These are phyloP conservation scores for Albula glossodonta DNA, from an alignment of 2,113 vertebrate species.

Conservation along the genomic window DNA sequence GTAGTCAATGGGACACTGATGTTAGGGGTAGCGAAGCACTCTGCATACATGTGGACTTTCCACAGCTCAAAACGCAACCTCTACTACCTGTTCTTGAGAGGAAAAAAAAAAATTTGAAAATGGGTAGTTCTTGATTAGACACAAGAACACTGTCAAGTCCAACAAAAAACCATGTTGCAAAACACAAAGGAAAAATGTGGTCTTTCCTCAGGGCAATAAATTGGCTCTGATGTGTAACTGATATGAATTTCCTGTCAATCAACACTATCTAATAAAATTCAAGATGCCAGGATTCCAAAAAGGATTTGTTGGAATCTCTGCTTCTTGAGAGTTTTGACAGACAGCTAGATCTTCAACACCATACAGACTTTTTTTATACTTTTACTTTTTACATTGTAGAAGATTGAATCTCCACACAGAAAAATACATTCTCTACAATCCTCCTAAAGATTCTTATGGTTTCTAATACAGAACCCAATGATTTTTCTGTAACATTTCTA, in stretches of 20 bases:
- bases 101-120: neutral
- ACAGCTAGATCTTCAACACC: neutral
- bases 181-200: neutral
- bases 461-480: neutral
- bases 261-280: neutral
- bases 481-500: neutral
- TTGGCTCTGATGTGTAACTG: neutral
- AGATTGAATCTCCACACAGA: neutral
- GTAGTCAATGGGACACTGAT: neutral
- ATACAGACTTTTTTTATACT: neutral
- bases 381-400: neutral
- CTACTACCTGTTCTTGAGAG: neutral
- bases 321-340: neutral
- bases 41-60: neutral
- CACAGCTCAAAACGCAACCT: neutral
- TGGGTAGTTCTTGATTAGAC: neutral
- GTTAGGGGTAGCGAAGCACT: too few relatives aligned
- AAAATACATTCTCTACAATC: neutral
- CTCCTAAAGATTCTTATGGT: neutral
- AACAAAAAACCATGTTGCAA: neutral
- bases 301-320: neutral
- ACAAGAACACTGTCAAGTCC: neutral
- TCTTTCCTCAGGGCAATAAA: neutral
- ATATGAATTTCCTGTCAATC: neutral
- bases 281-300: neutral